A percentile compares a stretch with the other conserved stretches of the same genome.
These are phyloP conservation scores for Acronicta alni DNA, from an alignment of 2,888 invertebrate species.

Conservation along the genomic window DNA sequence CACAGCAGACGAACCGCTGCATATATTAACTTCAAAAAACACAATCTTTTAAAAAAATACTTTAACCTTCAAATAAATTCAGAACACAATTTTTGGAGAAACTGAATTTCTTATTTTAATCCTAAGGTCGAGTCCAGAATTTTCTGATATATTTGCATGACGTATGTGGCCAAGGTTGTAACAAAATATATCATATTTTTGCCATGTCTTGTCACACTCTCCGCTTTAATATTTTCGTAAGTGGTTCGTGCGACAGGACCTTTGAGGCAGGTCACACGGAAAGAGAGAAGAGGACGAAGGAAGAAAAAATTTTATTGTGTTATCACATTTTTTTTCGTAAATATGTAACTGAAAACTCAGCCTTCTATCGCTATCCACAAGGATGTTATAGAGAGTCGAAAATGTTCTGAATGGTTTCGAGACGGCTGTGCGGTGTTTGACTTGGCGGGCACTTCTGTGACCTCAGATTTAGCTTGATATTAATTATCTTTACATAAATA, in stretches of 20 bases:
- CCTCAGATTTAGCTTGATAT: too few species aligned
- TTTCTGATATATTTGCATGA: constrained; percentile 22
- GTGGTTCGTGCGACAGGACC: constrained; percentile 41
- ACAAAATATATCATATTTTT: constrained; percentile 41
- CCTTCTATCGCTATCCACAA: too few species aligned
- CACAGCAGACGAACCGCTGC: too few species aligned
- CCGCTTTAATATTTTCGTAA: constrained; percentile 57
- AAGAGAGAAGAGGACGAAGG: too few species aligned
- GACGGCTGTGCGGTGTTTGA: too few species aligned
- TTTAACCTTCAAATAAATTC: neutral
- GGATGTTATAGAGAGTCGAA: too few species aligned
- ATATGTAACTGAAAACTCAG: too few species aligned
- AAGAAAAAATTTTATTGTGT: too few species aligned
- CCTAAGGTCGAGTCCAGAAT: constrained; percentile 19
- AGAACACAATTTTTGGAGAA: neutral
- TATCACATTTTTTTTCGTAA: too few species aligned
- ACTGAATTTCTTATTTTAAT: constrained; percentile 4
- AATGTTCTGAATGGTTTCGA: too few species aligned
- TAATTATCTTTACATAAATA: too few species aligned
- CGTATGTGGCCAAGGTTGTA: constrained; percentile 9
- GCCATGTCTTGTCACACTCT: constrained; percentile 40
- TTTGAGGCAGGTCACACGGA: constrained; percentile 19
- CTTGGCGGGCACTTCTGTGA: too few species aligned
- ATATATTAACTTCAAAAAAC: neutral
- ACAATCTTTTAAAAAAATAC: neutral